phyloP scores from a whole-genome alignment of 2,888 invertebrate species.

The Papilio elwesi region DNA sequence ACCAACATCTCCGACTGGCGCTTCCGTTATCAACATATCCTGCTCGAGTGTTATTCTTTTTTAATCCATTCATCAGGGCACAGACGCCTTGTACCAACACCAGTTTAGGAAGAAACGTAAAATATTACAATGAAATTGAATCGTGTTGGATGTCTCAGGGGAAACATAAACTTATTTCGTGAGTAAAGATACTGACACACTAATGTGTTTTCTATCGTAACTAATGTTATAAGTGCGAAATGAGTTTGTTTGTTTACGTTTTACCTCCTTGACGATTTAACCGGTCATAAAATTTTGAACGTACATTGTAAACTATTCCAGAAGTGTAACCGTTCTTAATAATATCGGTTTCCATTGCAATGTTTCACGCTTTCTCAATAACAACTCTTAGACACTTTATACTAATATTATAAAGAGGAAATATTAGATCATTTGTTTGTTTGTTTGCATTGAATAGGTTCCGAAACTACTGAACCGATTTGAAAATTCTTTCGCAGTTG shows the following conservation, averaged over 20 bases:
- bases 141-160: conserved; percentile 30
- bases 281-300: too few species aligned
- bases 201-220: not conserved
- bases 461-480: too few species aligned
- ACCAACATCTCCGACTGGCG: not conserved
- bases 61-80: conserved; percentile 24
- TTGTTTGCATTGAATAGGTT: too few species aligned
- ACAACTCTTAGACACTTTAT: too few species aligned
- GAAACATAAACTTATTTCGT: conserved; percentile 33
- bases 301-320: too few species aligned
- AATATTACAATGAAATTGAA: conserved; percentile 38
- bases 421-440: too few species aligned
- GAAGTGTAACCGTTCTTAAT: too few species aligned
- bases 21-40: not conserved
- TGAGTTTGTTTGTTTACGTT: not conserved
- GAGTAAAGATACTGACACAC: conserved; percentile 22
- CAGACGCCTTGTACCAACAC: conserved; percentile 17
- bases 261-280: too few species aligned
- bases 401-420: too few species aligned
- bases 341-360: too few species aligned
- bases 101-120: conserved; percentile 11
- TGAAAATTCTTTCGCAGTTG: too few species aligned
- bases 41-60: not conserved
- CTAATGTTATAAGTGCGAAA: not conserved
- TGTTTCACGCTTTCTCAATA: too few species aligned